phyloP scores from a whole-genome alignment of 2,888 invertebrate species.

The Tethea ocularis region DNA sequence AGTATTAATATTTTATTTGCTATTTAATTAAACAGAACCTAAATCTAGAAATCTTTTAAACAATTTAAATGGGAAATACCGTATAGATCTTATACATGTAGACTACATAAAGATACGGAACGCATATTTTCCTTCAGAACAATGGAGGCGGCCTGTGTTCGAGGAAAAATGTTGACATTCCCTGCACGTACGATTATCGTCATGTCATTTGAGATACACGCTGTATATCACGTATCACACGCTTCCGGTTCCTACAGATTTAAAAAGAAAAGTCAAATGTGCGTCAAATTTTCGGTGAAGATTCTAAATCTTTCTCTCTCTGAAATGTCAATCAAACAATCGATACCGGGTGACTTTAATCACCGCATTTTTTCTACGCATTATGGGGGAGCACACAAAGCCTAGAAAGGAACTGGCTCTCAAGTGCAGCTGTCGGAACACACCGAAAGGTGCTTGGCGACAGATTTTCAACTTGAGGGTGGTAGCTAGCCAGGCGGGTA shows the following conservation, averaged over 20 bases:
- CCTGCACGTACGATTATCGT: constrained; percentile 7
- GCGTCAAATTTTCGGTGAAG: background rate
- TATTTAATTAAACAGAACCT: no score
- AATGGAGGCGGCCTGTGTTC: background rate
- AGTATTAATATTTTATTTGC: no score
- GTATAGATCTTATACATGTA: background rate
- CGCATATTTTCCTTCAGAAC: background rate
- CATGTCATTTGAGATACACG: constrained; percentile 8
- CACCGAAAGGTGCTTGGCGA: no score
- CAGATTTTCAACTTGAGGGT: no score
- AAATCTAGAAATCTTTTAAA: background rate
- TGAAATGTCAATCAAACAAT: no score
- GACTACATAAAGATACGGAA: background rate
- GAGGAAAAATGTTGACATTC: constrained; percentile 17
- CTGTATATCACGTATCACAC: constrained; percentile 7
- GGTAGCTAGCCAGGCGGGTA: no score
- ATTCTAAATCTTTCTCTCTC: background rate
- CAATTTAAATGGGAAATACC: background rate
- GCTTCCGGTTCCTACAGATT: background rate
- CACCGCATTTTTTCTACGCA: no score
- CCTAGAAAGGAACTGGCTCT: no score
- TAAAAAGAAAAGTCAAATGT: background rate
- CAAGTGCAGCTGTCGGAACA: no score
- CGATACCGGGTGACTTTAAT: no score
- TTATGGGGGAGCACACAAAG: no score